These are phyloP conservation scores for Agonopterix alstromeriana DNA, from an alignment of 2,888 invertebrate species.

Conservation along the genomic window DNA sequence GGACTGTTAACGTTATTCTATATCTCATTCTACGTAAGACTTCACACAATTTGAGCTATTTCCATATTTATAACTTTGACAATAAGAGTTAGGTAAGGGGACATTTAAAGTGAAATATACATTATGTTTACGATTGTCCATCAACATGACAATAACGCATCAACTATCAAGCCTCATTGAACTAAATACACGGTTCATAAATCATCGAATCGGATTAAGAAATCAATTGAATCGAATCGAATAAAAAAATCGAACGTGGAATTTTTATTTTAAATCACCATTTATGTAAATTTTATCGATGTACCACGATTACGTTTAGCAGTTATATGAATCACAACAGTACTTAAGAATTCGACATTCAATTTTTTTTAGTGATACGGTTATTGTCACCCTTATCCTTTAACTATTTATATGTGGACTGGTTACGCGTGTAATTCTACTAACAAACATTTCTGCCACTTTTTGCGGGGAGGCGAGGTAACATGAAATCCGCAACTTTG, in stretches of 20 bases:
- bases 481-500: too few relatives aligned
- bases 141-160: constrained; percentile 64
- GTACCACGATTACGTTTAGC: neutral
- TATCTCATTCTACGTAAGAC: too few relatives aligned
- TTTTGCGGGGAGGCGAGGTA: too few relatives aligned
- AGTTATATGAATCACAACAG: too few relatives aligned
- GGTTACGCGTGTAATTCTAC: too few relatives aligned
- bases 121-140: constrained; percentile 64
- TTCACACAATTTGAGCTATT: too few relatives aligned
- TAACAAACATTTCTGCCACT: too few relatives aligned
- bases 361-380: neutral
- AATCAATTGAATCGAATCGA: constrained; percentile 41
- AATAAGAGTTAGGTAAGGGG: constrained; percentile 10
- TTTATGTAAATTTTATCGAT: constrained; percentile 39
- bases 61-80: too few relatives aligned
- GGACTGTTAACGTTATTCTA: constrained; percentile 48
- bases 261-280: constrained; percentile 25
- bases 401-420: too few relatives aligned
- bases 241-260: constrained; percentile 34
- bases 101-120: constrained; percentile 58
- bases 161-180: constrained; percentile 68
- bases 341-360: neutral
- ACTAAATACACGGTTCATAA: constrained; percentile 52
- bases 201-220: constrained; percentile 49
- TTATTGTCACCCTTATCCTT: too few relatives aligned